Evolutionary conservation across 1,140 invertebrate genomes (phyloP).

Genomic region (Bradysia coprophila): DNA sequence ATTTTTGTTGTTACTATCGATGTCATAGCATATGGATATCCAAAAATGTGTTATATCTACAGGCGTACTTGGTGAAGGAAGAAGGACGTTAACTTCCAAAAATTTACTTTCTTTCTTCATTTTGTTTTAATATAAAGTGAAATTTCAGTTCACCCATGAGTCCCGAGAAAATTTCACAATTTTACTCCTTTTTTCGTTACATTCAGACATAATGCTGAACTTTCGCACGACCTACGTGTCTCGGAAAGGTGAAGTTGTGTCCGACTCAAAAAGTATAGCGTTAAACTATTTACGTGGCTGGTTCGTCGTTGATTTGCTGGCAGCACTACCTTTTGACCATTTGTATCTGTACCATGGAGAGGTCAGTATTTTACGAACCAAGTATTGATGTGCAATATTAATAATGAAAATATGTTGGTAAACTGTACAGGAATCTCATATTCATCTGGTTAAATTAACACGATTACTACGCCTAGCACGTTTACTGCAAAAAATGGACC

Average conservation of each 20-base stretch:
- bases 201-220: slow-evolving; percentile 90
- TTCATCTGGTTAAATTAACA: slow-evolving; percentile 90
- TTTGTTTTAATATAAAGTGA: too few species aligned
- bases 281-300: slow-evolving; percentile 86
- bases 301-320: slow-evolving; percentile 89
- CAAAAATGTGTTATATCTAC: too few species aligned
- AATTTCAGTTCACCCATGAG: not conserved
- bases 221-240: slow-evolving; percentile 98
- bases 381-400: slow-evolving; percentile 9
- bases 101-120: too few species aligned
- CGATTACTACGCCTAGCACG: slow-evolving; percentile 77
- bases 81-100: too few species aligned
- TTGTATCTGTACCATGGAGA: slow-evolving; percentile 74
- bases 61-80: too few species aligned
- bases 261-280: slow-evolving; percentile 71
- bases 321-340: slow-evolving; percentile 92
- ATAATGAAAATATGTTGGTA: not conserved
- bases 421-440: slow-evolving; percentile 53
- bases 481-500: slow-evolving; percentile 93
- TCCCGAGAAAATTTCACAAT: not conserved
- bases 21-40: too few species aligned
- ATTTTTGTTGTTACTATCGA: too few species aligned
- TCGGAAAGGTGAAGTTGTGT: slow-evolving; percentile 96
- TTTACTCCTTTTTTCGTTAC: slow-evolving; percentile 13
- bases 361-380: too few species aligned